Base-by-base conservation (phyloP, 2,797 vertebrate species). In the Menidia menidia region DNA sequence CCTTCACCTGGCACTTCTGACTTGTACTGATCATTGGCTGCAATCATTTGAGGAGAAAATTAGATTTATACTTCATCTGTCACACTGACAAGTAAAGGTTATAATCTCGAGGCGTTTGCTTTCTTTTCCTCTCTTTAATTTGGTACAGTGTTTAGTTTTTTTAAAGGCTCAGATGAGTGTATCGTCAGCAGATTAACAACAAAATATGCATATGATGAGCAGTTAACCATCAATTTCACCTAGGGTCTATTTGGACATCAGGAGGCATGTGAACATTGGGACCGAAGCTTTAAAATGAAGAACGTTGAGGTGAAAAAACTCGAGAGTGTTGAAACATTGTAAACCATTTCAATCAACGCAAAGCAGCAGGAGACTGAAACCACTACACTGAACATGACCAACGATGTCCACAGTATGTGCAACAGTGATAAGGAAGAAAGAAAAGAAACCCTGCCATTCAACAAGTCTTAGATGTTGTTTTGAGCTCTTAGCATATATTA, bases 291-390 rank as follows among this genome's bases (percentile, higher is more conserved):
- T 77, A 74, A 87, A 89, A 84, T 52, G 43, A 12, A 14, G 71
- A 86, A 86, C 65, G 64, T 74, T 69, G 75, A 67, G 61, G 52
- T 67, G 69, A 86, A 80, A 79, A 75, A 73, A 79, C 69, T 64
- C 82, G 32, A 78, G 61, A 69, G 13, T 7, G 41, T 30, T 70
- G 68, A 85, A 88, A 85, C 78, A 86, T 57, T 71, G 70, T 76
- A 76, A 82, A 86, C 71, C 77, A 73, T 90, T 87, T 92, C 90
- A 92, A 88, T 91, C 87, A 88, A 82, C 45, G 64, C 25, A 43
- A 57, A 92, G 83, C 90, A 91, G 88, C 80, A 69, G 84, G 86
- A 73, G 77, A 51, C 78, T 53, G 65, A 54, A 67, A 53, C 54
- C 76, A 82, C 72, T 59, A 62, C 71, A 76, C 59, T 80, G 79